Evolutionary conservation across 2,888 invertebrate species (phyloP).

Genomic region (Oligia fasciuncula): DNA sequence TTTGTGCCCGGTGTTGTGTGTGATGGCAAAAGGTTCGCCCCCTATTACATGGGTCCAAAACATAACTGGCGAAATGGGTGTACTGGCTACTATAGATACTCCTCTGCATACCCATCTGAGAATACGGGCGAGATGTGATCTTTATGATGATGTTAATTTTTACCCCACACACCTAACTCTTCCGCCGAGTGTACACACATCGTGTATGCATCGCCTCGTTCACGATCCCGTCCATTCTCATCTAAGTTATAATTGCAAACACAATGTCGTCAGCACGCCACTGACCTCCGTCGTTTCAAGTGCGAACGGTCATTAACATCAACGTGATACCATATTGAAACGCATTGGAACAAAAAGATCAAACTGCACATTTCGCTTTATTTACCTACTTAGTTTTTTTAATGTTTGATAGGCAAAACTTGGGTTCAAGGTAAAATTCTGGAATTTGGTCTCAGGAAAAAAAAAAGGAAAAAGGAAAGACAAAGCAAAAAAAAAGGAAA

Average conservation of each 20-base stretch:
- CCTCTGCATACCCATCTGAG: neutral
- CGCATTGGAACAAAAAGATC: constrained; percentile 52
- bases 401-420: constrained; percentile 37
- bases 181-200: constrained; percentile 14
- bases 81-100: neutral
- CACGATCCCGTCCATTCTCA: constrained; percentile 61
- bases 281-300: constrained; percentile 85
- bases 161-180: neutral
- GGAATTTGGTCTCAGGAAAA: neutral
- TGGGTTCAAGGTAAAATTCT: constrained; percentile 48
- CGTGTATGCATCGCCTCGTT: constrained; percentile 15
- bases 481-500: too few relatives aligned
- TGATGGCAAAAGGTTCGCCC: neutral
- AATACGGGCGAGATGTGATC: too few relatives aligned
- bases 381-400: constrained; percentile 32
- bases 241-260: constrained; percentile 83
- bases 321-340: constrained; percentile 67
- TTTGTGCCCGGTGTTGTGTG: too few relatives aligned
- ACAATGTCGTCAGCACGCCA: constrained; percentile 81
- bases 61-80: neutral
- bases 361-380: constrained; percentile 39
- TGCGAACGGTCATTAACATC: constrained; percentile 82
- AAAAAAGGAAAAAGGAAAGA: too few relatives aligned
- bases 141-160: neutral
- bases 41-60: neutral